phyloP scores from a whole-genome alignment of 2,888 invertebrate species.

The Drosophila acutilabella region DNA sequence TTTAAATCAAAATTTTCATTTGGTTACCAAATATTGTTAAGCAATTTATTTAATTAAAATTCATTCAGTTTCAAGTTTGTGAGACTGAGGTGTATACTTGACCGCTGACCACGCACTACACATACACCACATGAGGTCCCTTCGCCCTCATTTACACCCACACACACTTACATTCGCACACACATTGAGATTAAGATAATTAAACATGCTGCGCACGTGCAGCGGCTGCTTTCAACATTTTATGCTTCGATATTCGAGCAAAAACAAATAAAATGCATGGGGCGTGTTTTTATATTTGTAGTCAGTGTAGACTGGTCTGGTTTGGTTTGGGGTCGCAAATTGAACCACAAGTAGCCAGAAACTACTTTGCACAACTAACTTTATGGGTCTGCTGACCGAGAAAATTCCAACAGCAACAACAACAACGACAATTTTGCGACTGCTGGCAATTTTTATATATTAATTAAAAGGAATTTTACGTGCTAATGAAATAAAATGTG shows the following conservation, averaged over 20 bases:
- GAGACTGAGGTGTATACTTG: no score
- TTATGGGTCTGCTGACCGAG: constrained; percentile 46
- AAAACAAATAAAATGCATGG: constrained; percentile 71
- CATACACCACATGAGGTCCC: constrained; percentile 56
- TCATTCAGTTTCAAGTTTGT: constrained; percentile 29
- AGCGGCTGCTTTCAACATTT: constrained; percentile 76
- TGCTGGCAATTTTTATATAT: constrained; percentile 70
- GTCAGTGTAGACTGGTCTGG: constrained; percentile 20
- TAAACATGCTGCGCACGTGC: constrained; percentile 79
- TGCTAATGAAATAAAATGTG: constrained; percentile 75
- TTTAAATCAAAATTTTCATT: no score
- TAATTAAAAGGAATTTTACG: constrained; percentile 76
- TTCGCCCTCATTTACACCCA: constrained; percentile 17
- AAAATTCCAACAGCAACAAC: constrained; percentile 20
- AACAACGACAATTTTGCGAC: constrained; percentile 23
- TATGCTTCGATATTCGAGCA: constrained; percentile 59
- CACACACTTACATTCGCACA: constrained; percentile 19
- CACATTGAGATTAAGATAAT: constrained; percentile 54
- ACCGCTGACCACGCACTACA: constrained; percentile 49
- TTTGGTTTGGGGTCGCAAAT: constrained; percentile 55
- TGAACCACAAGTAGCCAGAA: constrained; percentile 61
- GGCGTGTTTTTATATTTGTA: constrained; percentile 43
- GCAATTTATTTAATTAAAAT: no score
- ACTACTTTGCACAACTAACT: constrained; percentile 29
- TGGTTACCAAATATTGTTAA: no score